Evolutionary conservation across 1,140 invertebrate genomes (phyloP).

Genomic region (Aphaenogaster rudis): DNA sequence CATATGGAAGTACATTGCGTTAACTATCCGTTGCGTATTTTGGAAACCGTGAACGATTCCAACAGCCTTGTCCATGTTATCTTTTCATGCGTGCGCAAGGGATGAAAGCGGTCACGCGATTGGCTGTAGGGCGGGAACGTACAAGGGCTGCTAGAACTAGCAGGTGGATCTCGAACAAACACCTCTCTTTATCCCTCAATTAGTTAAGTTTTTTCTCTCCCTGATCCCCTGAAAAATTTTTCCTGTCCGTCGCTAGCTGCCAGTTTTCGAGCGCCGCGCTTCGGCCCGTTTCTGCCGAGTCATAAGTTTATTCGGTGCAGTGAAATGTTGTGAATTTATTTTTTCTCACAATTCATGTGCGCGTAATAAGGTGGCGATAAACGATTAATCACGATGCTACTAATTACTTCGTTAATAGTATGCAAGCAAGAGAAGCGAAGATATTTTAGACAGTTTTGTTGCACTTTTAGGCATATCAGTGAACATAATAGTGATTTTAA

Average conservation of each 20-base stretch:
- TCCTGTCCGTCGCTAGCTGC: slow-evolving; percentile 72
- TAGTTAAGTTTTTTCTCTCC: slow-evolving; percentile 80
- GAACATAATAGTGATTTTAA: neutral
- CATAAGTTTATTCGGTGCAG: slow-evolving; percentile 65
- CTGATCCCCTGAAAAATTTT: slow-evolving; percentile 71
- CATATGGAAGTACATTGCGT: slow-evolving; percentile 48
- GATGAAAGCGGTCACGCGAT: slow-evolving; percentile 77
- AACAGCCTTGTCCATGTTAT: neutral
- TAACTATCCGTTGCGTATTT: slow-evolving; percentile 38
- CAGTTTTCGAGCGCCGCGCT: slow-evolving; percentile 70
- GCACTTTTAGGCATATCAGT: neutral
- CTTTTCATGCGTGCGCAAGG: slow-evolving; percentile 62
- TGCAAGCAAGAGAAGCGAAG: neutral
- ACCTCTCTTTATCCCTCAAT: slow-evolving; percentile 83
- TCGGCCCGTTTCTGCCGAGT: slow-evolving; percentile 70
- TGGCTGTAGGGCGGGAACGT: slow-evolving; percentile 83
- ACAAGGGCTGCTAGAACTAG: slow-evolving; percentile 71
- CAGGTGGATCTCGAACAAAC: slow-evolving; percentile 83
- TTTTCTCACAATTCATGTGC: slow-evolving; percentile 24
- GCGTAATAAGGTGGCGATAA: neutral
- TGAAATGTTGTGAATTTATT: slow-evolving; percentile 50
- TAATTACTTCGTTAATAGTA: slow-evolving; percentile 16
- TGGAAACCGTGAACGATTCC: slow-evolving; percentile 25
- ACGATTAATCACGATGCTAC: slow-evolving; percentile 9
- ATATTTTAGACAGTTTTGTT: neutral